phyloP scores from a whole-genome alignment of 2,113 vertebrate genomes.

The Pedetes capensis region DNA sequence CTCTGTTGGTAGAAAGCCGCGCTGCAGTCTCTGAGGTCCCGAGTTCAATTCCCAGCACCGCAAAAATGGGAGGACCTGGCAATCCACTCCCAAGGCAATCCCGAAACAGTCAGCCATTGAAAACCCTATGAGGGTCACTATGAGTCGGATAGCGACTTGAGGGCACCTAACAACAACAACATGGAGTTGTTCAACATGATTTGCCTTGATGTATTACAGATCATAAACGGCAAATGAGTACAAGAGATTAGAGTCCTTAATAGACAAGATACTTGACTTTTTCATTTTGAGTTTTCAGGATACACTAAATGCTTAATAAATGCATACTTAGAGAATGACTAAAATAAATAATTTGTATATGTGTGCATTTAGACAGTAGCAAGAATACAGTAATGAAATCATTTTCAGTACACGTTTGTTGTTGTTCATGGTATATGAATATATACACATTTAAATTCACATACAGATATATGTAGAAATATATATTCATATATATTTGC shows the following conservation, averaged over 20 bases:
- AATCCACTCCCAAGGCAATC: too few species aligned
- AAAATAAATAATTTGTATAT: background rate
- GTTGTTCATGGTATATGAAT: background rate
- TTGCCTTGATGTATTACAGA: background rate
- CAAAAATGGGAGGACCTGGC: too few species aligned
- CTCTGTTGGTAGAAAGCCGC: too few species aligned
- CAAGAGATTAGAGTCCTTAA: background rate
- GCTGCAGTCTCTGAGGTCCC: too few species aligned
- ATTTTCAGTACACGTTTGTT: background rate
- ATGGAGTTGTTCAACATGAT: background rate
- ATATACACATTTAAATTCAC: background rate
- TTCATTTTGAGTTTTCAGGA: constrained; percentile 12
- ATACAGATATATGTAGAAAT: background rate
- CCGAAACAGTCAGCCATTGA: too few species aligned
- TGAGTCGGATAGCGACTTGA: too few species aligned
- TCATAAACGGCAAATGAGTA: background rate
- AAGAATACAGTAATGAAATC: background rate
- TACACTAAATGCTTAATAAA: constrained; percentile 39
- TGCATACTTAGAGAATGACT: background rate
- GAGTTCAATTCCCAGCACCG: too few species aligned
- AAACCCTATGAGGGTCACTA: too few species aligned
- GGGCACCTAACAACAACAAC: too few species aligned
- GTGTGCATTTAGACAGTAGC: background rate
- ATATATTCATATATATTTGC: background rate
- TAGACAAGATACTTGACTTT: background rate